A percentile compares a stretch with the other conserved stretches of the same genome.
Conservation (phyloP, 2,888 invertebrate species). For the Oscheius sp. region DNA sequence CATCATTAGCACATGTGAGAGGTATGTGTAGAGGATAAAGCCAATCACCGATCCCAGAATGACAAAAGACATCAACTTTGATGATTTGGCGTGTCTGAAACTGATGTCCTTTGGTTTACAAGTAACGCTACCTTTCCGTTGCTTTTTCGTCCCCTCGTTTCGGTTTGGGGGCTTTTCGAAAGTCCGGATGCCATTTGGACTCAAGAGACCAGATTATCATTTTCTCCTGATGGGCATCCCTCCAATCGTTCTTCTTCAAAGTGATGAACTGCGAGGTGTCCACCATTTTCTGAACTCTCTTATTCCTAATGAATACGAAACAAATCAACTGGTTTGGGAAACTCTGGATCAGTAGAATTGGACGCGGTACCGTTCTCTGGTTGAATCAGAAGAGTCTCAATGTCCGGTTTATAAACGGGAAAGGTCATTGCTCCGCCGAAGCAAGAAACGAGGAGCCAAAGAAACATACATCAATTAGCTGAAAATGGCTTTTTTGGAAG, state of each 20-base stretch:
- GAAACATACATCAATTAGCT: slow-evolving; percentile 35
- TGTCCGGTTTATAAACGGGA: slow-evolving; percentile 5
- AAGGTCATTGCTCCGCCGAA: slow-evolving; percentile 3
- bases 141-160: slow-evolving; percentile 6
- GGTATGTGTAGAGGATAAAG: slow-evolving; percentile 62
- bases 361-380: neutral
- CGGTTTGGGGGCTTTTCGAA: slow-evolving; percentile 38
- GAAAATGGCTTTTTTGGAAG: neutral
- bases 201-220: slow-evolving; percentile 61
- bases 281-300: slow-evolving; percentile 28
- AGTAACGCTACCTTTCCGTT: neutral
- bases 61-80: slow-evolving; percentile 59
- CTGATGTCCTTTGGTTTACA: neutral
- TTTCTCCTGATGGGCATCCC: slow-evolving; percentile 55
- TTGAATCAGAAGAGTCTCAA: neutral
- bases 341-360: neutral
- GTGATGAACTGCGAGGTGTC: slow-evolving; percentile 49
- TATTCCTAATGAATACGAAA: neutral
- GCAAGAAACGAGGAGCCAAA: slow-evolving; percentile 26
- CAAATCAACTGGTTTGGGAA: too few relatives aligned
- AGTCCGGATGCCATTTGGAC: slow-evolving; percentile 57
- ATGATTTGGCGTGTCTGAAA: slow-evolving; percentile 51
- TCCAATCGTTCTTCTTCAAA: slow-evolving; percentile 57
- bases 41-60: slow-evolving; percentile 63
- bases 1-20: slow-evolving; percentile 58